phyloP scores from a whole-genome alignment of 2,113 vertebrate genomes.

The Aptenodytes forsteri region DNA sequence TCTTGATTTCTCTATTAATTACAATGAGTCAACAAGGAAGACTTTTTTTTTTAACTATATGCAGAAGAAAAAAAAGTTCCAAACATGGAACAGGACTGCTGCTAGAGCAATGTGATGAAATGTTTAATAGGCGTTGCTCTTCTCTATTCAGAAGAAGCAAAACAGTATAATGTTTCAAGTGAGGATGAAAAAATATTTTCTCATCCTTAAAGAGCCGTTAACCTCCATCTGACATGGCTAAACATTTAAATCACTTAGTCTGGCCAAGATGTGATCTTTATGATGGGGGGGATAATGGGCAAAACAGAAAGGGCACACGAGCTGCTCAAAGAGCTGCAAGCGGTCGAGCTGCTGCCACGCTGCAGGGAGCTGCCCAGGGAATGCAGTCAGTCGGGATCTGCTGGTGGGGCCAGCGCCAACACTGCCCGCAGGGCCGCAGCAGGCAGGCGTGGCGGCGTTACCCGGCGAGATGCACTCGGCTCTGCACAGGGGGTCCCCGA shows the following conservation, averaged over 20 bases:
- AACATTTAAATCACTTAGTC: neutral
- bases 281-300: fast-evolving
- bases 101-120: no score
- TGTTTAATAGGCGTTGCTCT: fast-evolving
- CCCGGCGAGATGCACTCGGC: fast-evolving
- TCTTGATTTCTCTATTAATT: neutral
- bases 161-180: no score
- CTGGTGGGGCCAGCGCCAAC: no score
- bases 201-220: neutral
- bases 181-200: neutral
- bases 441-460: fast-evolving
- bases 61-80: neutral
- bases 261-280: neutral
- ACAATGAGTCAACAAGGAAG: neutral
- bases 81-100: fast-evolving
- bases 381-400: neutral
- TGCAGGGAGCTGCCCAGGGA: neutral
- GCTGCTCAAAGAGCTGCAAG: neutral
- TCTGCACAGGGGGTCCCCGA: neutral
- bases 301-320: neutral
- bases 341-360: fast-evolving
- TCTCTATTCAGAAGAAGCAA: neutral
- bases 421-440: no score
- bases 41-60: neutral
- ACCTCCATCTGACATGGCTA: neutral